These are phyloP conservation scores for Microctonus brassicae DNA, from an alignment of 2,888 invertebrate species.

Conservation along the genomic window DNA sequence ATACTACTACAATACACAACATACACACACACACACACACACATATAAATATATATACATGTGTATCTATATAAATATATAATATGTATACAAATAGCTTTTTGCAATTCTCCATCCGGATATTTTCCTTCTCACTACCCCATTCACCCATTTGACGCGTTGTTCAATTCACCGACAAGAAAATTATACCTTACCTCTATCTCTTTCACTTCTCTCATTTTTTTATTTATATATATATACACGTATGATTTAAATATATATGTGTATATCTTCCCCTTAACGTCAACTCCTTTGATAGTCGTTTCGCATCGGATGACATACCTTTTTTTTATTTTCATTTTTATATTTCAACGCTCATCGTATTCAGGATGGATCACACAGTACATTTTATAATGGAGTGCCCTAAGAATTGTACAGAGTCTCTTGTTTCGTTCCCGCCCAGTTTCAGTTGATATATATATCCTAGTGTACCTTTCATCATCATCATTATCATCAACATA, in stretches of 20 bases:
- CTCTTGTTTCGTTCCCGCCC: slow-evolving; percentile 11
- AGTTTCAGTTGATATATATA: slow-evolving; percentile 3
- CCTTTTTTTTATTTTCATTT: slow-evolving; percentile 8
- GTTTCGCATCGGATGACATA: slow-evolving; percentile 23
- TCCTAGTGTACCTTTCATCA: not conserved
- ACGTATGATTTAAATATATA: not conserved
- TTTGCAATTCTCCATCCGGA: not conserved
- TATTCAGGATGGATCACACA: slow-evolving; percentile 17
- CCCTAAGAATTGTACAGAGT: slow-evolving; percentile 19
- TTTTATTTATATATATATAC: too few relatives aligned
- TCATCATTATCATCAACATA: slow-evolving; percentile 1
- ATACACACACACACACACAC: too few relatives aligned
- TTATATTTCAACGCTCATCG: slow-evolving; percentile 13
- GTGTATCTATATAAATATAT: too few relatives aligned
- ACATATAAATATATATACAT: too few relatives aligned
- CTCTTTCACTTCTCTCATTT: not conserved
- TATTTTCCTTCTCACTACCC: not conserved
- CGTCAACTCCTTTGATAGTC: slow-evolving; percentile 20
- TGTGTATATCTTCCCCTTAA: not conserved
- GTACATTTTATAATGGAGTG: slow-evolving; percentile 24
- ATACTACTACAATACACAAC: not conserved
- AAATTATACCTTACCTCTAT: not conserved
- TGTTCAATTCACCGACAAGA: not conserved
- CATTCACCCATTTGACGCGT: not conserved
- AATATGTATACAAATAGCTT: not conserved